Base-by-base conservation (phyloP, 2,888 invertebrate genomes). In the Crematogaster levior region DNA sequence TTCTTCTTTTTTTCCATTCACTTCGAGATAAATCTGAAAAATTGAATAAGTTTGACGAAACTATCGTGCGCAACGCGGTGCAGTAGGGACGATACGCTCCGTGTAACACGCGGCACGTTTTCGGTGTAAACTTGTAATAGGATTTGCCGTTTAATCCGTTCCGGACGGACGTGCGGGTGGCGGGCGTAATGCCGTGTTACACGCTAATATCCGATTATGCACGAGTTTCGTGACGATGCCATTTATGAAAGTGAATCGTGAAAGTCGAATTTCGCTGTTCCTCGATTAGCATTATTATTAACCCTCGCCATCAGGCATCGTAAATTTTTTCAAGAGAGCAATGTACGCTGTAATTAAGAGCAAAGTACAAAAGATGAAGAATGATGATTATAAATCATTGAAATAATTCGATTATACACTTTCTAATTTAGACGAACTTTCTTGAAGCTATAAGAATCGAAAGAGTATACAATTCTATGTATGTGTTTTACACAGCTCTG, bases 121-220 rank as follows among this genome's bases (percentile, higher is more conserved):
- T 70, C 77, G 56, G 77, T 56, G 56, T 70, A 79, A 79, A 79
- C 77, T 79, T 70, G 77, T 79, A 79, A 79, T 79, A 79, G 77
- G 77, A 79, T 79, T 79, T 79, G 56, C 77, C 43, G 70, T 79
- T 79, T 79, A 79, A 79, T 79, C 77, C 77, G 37, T 77, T 70
- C 70, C 77, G 70, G 66, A 75, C 77, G 77, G 70, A 79, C 77
- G 77, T 79, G 77, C 77, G 43, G 56, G 56, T 12, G 60, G 43
- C 73, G 75, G 48, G 66, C 34, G 77, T 70, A 79, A 79, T 79
- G 70, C 77, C 77, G 53, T 68, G 77, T 77, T 68, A 77, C 77
- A 79, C 77, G 77, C 72, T 79, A 70, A 70, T 70, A 79, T 79
- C 77, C 70, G 77, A 70, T 79, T 79, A 79, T 70, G 40, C 56